These are phyloP conservation scores for Agrenia bidenticulata DNA, from an alignment of 2,888 invertebrate genomes.

Conservation along the genomic window DNA sequence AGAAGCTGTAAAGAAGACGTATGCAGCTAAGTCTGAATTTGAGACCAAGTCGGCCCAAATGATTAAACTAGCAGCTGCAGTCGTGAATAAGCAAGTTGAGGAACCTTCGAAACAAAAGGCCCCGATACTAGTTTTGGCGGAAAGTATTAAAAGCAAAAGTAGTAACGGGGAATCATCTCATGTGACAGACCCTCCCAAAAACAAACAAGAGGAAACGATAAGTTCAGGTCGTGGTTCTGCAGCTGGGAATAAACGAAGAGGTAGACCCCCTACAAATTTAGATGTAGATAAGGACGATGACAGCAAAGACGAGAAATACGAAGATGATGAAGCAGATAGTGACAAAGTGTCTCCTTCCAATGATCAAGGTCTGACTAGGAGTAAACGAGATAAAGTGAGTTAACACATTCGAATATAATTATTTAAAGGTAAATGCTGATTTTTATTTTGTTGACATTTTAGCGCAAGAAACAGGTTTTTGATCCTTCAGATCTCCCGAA, in stretches of 20 bases:
- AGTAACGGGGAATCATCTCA: too few species aligned
- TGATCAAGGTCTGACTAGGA: conserved; percentile 14
- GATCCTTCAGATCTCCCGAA: conserved; percentile 73
- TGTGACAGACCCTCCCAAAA: too few species aligned
- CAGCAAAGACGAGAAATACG: conserved; percentile 15
- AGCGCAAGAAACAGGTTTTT: conserved; percentile 80
- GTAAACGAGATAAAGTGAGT: conserved; percentile 18
- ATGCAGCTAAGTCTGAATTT: conserved; percentile 24
- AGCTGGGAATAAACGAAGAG: conserved; percentile 2
- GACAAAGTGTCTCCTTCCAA: not conserved
- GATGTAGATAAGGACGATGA: not conserved
- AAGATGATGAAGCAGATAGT: conserved; percentile 15
- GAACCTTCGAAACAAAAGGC: not conserved
- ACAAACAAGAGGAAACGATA: not conserved
- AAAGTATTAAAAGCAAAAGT: not conserved
- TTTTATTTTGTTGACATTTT: conserved; percentile 22
- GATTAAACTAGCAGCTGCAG: conserved; percentile 8
- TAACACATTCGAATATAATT: not conserved
- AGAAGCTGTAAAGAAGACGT: conserved; percentile 25
- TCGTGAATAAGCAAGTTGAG: not conserved
- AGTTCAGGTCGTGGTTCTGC: not conserved
- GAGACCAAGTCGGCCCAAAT: conserved; percentile 10
- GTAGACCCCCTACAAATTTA: not conserved
- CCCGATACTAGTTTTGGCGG: conserved; percentile 12
- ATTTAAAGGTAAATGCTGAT: not conserved